Evolutionary conservation across 1,140 invertebrate species (phyloP).

Genomic region (Philopotamus ludificatus): DNA sequence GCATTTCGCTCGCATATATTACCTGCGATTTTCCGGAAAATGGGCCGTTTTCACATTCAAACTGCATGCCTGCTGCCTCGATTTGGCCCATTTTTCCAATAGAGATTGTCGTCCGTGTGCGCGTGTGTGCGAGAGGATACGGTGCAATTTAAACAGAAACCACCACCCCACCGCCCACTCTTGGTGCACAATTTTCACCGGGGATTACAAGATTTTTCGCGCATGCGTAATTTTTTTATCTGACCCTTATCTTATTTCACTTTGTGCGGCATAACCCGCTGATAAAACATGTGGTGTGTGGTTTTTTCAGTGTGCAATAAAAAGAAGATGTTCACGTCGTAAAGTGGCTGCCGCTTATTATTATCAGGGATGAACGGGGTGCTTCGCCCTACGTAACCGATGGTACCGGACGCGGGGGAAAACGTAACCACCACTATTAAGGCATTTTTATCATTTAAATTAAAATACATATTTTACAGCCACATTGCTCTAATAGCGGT

Average conservation of each 20-base stretch:
- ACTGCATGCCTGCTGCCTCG: background rate
- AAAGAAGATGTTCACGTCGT: background rate
- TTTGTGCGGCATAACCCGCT: no score
- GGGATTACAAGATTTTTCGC: no score
- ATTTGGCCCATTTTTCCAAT: background rate
- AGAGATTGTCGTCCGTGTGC: background rate
- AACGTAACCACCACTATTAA: no score
- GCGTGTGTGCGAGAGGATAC: background rate
- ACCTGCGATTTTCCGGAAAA: background rate
- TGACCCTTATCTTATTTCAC: background rate
- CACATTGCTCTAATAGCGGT: no score
- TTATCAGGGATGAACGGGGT: background rate
- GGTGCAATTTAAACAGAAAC: background rate
- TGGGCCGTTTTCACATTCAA: background rate
- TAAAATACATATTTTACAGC: no score
- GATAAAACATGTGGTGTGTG: background rate
- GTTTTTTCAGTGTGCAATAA: background rate
- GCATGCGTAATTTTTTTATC: background rate
- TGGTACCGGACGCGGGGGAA: no score
- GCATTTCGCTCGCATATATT: background rate
- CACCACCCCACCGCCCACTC: no score
- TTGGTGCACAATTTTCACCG: no score
- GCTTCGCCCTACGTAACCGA: background rate
- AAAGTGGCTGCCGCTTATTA: background rate
- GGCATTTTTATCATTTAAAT: no score